Base-by-base conservation (phyloP, 2,113 vertebrate species). In the Craseonycteris thonglongyai region DNA sequence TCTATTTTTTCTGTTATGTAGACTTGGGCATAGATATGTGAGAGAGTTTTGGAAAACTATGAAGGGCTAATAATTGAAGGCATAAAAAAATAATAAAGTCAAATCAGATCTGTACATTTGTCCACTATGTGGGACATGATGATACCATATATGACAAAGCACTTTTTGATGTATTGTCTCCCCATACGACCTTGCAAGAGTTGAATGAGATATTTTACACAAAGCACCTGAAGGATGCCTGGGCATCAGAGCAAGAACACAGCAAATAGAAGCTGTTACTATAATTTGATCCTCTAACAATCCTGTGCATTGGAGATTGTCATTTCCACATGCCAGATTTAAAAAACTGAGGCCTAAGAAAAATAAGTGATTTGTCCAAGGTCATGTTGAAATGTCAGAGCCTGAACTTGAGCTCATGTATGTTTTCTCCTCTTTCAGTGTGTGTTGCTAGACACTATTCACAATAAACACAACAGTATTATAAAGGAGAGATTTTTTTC, bases 1-100 rank as follows among this genome's bases (percentile, higher is more conserved):
- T 87, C 33, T 74, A n/a, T 74, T 19, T 85, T 76, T 76, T 61
- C 38, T 49, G 30, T 76, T 91, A 49, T 11, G 14, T 65, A 84
- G 38, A 28, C 33, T 49, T 30, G 4, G 33, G 33, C 22, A 56
- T 45, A 71, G 61, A 24, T n/a, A 58, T 5, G 24, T 71, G 59
- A 61, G 21, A 35, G 22, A 90, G 47, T 61, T 88, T 51, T 72
- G 22, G 26, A 49, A 66, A 90, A 45, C 42, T 42, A 7, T 2
- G 10, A 85, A 76, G 26, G 49, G 26, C 71, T 88, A 74, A 88
- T 69, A 19, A 79, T 56, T 58, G 35, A 81, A 86, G 65, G 30
- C 33, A 54, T 71, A 26, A 80, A 8, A 40, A 56, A 79, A 49
- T 87, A 88, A 66, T 45, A 81, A 65, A 76, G 59, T 86, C 40